phyloP scores from a whole-genome alignment of 2,888 invertebrate genomes.

The Eledone cirrhosa region DNA sequence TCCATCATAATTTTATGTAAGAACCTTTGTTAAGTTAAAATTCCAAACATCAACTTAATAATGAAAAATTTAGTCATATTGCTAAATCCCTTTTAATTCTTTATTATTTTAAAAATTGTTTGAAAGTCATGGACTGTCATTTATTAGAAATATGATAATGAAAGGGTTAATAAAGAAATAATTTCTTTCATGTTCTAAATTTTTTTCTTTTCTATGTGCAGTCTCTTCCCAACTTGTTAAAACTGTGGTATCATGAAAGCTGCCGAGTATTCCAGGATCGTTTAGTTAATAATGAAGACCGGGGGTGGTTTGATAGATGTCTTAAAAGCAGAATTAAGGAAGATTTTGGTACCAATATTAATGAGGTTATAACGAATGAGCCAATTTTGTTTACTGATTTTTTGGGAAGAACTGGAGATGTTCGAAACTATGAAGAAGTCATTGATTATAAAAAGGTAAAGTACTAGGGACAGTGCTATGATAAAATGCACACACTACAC shows the following conservation, averaged over 20 bases:
- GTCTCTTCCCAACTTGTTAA: slow-evolving; percentile 57
- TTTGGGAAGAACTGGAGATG: slow-evolving; percentile 64
- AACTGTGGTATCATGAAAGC: slow-evolving; percentile 67
- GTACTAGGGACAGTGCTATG: too few relatives aligned
- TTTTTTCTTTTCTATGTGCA: slow-evolving; percentile 36
- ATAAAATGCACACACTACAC: too few relatives aligned
- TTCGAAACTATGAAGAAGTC: slow-evolving; percentile 74
- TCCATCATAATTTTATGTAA: too few relatives aligned
- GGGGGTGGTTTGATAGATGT: slow-evolving; percentile 63
- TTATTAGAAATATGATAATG: too few relatives aligned
- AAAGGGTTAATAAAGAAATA: too few relatives aligned
- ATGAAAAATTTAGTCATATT: too few relatives aligned
- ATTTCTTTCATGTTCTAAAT: background rate
- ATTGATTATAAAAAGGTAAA: slow-evolving; percentile 72
- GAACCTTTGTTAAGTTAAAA: too few relatives aligned
- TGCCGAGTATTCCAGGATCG: slow-evolving; percentile 67
- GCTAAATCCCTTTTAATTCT: too few relatives aligned
- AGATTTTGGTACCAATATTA: slow-evolving; percentile 71
- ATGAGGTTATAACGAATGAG: slow-evolving; percentile 69
- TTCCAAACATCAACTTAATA: too few relatives aligned
- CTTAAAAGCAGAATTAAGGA: slow-evolving; percentile 69
- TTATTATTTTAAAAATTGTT: too few relatives aligned
- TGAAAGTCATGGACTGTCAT: too few relatives aligned
- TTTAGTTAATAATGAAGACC: slow-evolving; percentile 67
- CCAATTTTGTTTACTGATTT: slow-evolving; percentile 78